Conservation (phyloP, 1,140 invertebrate genomes). For the Neodiprion lecontei region DNA sequence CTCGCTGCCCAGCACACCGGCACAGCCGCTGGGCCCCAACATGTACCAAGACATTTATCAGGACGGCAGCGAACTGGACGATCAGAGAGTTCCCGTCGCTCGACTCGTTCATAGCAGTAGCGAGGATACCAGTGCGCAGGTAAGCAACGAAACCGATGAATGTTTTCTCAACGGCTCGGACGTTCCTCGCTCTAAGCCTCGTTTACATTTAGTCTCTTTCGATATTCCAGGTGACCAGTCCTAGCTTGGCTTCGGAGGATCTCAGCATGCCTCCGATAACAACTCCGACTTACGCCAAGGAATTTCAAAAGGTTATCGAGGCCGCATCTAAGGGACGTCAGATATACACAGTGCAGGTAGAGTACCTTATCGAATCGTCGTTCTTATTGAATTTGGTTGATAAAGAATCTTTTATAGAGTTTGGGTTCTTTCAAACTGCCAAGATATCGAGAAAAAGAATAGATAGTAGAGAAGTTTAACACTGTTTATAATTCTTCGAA, state of each 20-base stretch:
- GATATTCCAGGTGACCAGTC: constrained; percentile 54
- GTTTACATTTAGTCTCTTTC: constrained; percentile 15
- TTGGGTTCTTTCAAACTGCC: too few species aligned
- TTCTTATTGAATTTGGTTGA: constrained; percentile 1
- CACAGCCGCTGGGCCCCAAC: constrained; percentile 52
- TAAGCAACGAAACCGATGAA: constrained; percentile 23
- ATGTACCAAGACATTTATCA: constrained; percentile 57
- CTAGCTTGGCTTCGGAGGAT: constrained; percentile 58
- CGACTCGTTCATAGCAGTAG: constrained; percentile 63
- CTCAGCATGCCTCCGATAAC: constrained; percentile 65
- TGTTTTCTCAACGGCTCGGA: not conserved
- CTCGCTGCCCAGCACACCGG: constrained; percentile 60
- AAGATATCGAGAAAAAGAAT: too few species aligned
- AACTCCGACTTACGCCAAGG: constrained; percentile 67
- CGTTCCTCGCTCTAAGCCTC: too few species aligned
- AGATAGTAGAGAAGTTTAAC: too few species aligned
- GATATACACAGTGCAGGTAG: constrained; percentile 67
- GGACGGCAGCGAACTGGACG: constrained; percentile 59
- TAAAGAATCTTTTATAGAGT: not conserved
- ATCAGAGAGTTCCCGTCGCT: constrained; percentile 64
- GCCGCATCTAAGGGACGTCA: constrained; percentile 70
- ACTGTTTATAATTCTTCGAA: too few species aligned
- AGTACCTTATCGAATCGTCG: not conserved
- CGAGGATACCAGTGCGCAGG: constrained; percentile 59
- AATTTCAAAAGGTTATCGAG: constrained; percentile 71